A percentile compares a stretch with the other conserved stretches of the same genome.
These are phyloP conservation scores for Sclerodermus sp. DNA, from an alignment of 2,888 invertebrate species.

Conservation along the genomic window DNA sequence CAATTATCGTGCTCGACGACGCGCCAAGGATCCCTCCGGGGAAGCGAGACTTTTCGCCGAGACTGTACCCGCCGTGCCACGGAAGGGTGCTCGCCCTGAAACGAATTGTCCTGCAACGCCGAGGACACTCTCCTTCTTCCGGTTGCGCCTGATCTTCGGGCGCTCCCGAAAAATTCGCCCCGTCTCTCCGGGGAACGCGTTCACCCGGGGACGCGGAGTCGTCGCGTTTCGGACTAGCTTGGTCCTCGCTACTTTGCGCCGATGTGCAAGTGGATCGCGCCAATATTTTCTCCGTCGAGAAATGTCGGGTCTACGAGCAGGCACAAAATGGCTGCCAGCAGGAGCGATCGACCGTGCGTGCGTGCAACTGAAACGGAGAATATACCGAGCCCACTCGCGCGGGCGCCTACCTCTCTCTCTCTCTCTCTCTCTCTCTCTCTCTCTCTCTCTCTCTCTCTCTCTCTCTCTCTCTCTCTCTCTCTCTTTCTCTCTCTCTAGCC, in stretches of 20 bases:
- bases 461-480: slow-evolving; percentile 7
- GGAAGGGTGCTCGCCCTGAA: slow-evolving; percentile 19
- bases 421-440: slow-evolving; percentile 6
- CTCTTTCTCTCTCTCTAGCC: slow-evolving; percentile 5
- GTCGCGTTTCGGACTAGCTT: too few species aligned
- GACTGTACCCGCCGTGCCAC: slow-evolving; percentile 21
- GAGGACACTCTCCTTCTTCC: slow-evolving; percentile 3
- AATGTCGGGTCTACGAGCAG: slow-evolving; percentile 38
- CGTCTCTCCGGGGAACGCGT: too few species aligned
- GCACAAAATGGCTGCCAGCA: slow-evolving; percentile 52
- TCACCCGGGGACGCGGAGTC: too few species aligned
- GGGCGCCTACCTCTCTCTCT: background rate
- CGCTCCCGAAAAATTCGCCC: too few species aligned
- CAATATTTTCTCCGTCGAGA: slow-evolving; percentile 48
- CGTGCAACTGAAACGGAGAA: slow-evolving; percentile 30
- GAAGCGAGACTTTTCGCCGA: slow-evolving; percentile 1
- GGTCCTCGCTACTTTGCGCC: too few species aligned
- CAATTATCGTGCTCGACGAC: background rate
- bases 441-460: slow-evolving; percentile 10
- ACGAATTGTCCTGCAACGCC: slow-evolving; percentile 22
- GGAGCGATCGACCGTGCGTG: slow-evolving; percentile 50
- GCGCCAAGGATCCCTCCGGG: background rate
- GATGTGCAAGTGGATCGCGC: slow-evolving; percentile 25
- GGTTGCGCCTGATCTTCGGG: background rate
- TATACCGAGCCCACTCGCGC: slow-evolving; percentile 20